Conservation (phyloP, 2,888 invertebrate species). For the Limenitis camilla region DNA sequence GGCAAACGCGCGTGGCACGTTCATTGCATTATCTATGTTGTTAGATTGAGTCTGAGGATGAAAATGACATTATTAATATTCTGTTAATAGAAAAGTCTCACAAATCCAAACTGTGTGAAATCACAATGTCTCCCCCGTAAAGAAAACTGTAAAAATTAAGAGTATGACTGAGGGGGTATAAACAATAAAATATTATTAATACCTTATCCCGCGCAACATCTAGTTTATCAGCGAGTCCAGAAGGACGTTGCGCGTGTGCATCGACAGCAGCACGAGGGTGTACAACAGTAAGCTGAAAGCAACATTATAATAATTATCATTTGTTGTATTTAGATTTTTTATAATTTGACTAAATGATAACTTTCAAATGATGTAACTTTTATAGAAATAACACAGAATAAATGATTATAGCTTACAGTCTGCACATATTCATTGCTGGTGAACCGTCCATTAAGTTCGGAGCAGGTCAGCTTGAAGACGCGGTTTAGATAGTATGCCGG, state of each 20-base stretch:
- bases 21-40: slow-evolving; percentile 44
- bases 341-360: neutral
- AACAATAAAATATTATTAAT: slow-evolving; percentile 1
- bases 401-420: slow-evolving; percentile 72
- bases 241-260: slow-evolving; percentile 67
- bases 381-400: neutral
- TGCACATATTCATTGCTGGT: slow-evolving; percentile 97
- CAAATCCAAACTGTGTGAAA: no score
- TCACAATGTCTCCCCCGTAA: no score
- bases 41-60: slow-evolving; percentile 2
- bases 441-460: slow-evolving; percentile 93
- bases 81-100: no score
- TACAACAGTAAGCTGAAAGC: slow-evolving; percentile 84
- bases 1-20: slow-evolving; percentile 58
- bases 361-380: neutral
- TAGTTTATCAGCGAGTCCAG: slow-evolving; percentile 66
- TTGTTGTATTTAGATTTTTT: neutral
- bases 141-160: no score
- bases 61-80: no score
- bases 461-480: slow-evolving; percentile 96
- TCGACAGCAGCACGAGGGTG: slow-evolving; percentile 82
- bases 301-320: neutral
- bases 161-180: no score
- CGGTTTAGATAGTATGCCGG: slow-evolving; percentile 96
- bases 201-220: slow-evolving; percentile 56